phyloP scores from a whole-genome alignment of 2,797 vertebrate species.

The Sparidentex hasta region DNA sequence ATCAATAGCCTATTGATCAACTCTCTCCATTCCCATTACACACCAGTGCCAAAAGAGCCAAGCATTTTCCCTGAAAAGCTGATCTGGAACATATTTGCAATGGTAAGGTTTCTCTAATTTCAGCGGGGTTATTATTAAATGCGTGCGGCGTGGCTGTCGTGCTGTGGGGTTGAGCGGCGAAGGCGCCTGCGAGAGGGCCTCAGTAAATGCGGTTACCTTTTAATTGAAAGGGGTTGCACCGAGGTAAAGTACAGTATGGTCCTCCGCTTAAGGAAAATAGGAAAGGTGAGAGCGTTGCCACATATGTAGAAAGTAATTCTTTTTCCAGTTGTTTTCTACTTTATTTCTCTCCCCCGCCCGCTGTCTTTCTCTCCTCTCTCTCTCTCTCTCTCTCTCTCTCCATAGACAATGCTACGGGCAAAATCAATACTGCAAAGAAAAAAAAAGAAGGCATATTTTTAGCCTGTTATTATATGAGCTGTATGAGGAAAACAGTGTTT shows the following conservation, averaged over 20 bases:
- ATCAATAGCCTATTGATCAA: conserved; percentile 91
- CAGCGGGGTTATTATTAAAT: conserved; percentile 75
- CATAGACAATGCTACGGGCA: conserved; percentile 90
- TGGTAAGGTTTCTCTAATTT: conserved; percentile 83
- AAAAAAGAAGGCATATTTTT: conserved; percentile 91
- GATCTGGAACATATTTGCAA: conserved; percentile 81
- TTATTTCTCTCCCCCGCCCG: conserved; percentile 76
- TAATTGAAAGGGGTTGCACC: conserved; percentile 70
- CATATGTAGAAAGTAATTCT: conserved; percentile 75
- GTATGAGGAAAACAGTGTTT: conserved; percentile 88
- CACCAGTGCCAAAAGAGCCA: conserved; percentile 87
- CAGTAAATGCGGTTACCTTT: conserved; percentile 56
- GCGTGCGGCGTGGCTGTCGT: conserved; percentile 50
- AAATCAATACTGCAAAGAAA: conserved; percentile 89
- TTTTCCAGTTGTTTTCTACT: conserved; percentile 78
- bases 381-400: conserved; percentile 84
- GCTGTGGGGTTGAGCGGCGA: conserved; percentile 44
- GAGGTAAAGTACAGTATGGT: conserved; percentile 46
- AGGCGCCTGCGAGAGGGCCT: conserved; percentile 41
- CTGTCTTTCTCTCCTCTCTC: conserved; percentile 72
- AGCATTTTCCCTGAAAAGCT: conserved; percentile 85
- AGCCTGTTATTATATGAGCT: conserved; percentile 90
- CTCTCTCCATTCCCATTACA: conserved; percentile 90
- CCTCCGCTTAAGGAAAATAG: conserved; percentile 70
- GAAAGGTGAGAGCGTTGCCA: conserved; percentile 74